Base-by-base conservation (phyloP, 2,113 vertebrate genomes). In the Ploceus nigricollis region DNA sequence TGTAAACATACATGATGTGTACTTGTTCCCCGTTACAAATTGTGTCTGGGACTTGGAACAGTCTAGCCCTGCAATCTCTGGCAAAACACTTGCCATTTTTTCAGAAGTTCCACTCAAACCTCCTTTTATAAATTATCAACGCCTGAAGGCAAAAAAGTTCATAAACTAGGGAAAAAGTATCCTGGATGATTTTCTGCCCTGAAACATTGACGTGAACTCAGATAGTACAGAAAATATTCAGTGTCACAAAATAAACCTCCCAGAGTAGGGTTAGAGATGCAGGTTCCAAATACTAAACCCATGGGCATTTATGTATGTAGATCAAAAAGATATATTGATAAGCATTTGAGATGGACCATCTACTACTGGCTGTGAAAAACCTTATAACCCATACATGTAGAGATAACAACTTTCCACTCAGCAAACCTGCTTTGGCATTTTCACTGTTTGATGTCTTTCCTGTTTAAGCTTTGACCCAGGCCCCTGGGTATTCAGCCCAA, bases 261-360 rank as follows among this genome's bases (percentile, higher is more conserved):
- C 15, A 60, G 15, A 65, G 7, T 2, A 61, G 35, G 13, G 8
- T 88, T 12, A 56, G 51, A 37, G 72, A 57, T 10, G 5, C 16
- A 58, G 16, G 51, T 50, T 27, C 11, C 69, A 68, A 10, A 7
- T 37, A 27, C 11, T 39, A 79, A 72, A 72, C 12, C 44, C 30
- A 13, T 5, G 4, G 9, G 10, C 15, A n/a, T 15, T 82, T 24
- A 22, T 1, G 4, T 13, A 45, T 1, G 0, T 8, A 10, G 39
- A 37, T 27, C 44, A 64, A 83, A 44, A 40, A 10, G 1, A 19
- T 5, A 15, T 3, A 70, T 1, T 31, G 15, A 53, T 57, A 45
- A 48, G 13, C 14, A 35, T 42, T 64, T 54, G 47, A 79, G 57
- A 50, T 16, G 23, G 33, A n/a, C 15, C 48, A 44, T 27, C 45